phyloP scores from a whole-genome alignment of 2,113 vertebrate species.

The Mionectes macconnelli region DNA sequence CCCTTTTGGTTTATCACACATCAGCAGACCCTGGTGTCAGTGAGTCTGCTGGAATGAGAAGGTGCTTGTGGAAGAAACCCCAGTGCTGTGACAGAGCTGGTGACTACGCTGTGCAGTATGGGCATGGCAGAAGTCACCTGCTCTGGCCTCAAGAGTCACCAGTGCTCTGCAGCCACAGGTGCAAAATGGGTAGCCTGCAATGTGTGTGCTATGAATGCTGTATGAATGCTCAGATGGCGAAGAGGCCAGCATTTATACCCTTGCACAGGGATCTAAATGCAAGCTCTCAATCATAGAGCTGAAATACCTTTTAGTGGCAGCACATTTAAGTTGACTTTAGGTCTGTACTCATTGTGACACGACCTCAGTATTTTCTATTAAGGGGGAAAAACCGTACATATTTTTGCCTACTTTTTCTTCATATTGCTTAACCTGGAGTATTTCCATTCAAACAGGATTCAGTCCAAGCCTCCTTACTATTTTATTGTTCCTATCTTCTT shows the following conservation, averaged over 20 bases:
- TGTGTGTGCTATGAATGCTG: background rate
- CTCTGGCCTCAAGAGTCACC: background rate
- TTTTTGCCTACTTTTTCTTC: background rate
- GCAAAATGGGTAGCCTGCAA: background rate
- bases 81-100: background rate
- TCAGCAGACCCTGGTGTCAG: background rate
- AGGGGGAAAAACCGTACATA: too few relatives aligned
- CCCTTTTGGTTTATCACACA: background rate
- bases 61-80: background rate
- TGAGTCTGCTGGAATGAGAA: background rate
- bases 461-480: background rate
- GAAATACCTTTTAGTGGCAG: background rate
- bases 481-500: background rate
- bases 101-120: fast-evolving
- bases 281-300: background rate
- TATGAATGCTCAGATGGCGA: too few relatives aligned
- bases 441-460: background rate
- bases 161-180: background rate
- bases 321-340: background rate
- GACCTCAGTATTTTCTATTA: background rate
- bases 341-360: background rate
- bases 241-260: background rate
- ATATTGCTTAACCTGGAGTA: background rate
- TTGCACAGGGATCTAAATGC: background rate
- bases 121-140: background rate